Base-by-base conservation (phyloP, 2,113 vertebrate genomes). In the Eptesicus fuscus region DNA sequence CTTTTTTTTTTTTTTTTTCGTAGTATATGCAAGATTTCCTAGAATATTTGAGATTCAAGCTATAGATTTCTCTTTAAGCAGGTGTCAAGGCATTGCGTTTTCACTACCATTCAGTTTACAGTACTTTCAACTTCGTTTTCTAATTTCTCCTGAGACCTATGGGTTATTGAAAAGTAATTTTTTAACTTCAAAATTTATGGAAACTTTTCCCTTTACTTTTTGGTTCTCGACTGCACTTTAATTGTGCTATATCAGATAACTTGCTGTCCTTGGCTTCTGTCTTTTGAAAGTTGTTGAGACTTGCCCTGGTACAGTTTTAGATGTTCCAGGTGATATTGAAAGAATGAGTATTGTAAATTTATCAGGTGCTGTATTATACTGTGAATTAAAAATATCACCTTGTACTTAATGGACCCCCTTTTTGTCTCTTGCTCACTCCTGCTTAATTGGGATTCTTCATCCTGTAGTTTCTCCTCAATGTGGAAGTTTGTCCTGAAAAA, bases 91-190 rank as follows among this genome's bases (percentile, higher is more conserved):
- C 67, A 74, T 49, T n/a, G 35, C 37, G 69, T 87, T 90, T 94
- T 93, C 79, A 78, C 59, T 70, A 5, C 79, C 18, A 16, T 44
- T 53, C 9, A 83, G 30, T 51, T 95, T 53, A 91, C 22, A 93
- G 30, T 76, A 79, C 61, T 82, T 80, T 73, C 5, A 84, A 7
- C 20, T 42, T 90, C 69, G 61, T 83, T 73, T 59, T 90, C 9
- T 51, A 71, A 83, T 73, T 83, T 30, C 35, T 90, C 40, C 23
- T 76, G 32, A 77, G 59, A 77, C 23, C 28, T 4, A 9, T 65
- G 35, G 59, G 37, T 88, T 77, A 91, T 69, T 65, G 42, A 67
- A 88, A 79, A 90, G 80, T 63, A 84, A 79, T 71, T 90, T 78
- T 22, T 85, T 37, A 78, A 78, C 63, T 70, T 61, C 20, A 13